Evolutionary conservation across 1,140 invertebrate species (phyloP), one percentile per base, ranked within the genome.

Genomic region (Trachymyrmex cornetzi): DNA sequence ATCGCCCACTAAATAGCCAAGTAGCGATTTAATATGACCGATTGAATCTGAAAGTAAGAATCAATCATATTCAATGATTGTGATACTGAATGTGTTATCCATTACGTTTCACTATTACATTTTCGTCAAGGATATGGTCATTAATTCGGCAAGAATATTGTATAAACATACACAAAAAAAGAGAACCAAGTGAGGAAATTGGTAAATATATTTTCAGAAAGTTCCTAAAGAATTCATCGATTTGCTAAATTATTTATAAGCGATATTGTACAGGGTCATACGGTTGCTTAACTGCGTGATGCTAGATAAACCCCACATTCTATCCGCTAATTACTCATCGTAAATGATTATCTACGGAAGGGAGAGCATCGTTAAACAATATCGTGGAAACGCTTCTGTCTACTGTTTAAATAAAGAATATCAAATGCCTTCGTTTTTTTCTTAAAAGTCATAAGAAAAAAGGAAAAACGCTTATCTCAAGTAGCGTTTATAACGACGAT

Each of bases 281-380:
- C 22, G 48, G 16, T 55, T 69, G 16, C 79, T 38, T 30, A 55
- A 38, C 22, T n/a, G 4, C 44, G 3, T 19, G 34, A 82, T 27
- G n/a, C 3, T 24, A 75, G 72, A 75, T 74, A 61, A 82, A 53
- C n/a, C 16, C 14, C 22, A 34, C 22, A 12, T n/a, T 69, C 64
- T 69, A 38, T 57, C 30, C 48, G 55, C 14, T 75, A 84, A 75
- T 84, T 74, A 74, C 55, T 75, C 27, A 61, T 84, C 19, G 24
- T 50, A 30, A 61, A 75, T 61, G 55, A 75, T 82, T 61, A 74
- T 50, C 72, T 48, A 48, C 19, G 24, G n/a, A 16, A 57, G 38
- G 7, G 24, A 61, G 4, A 75, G n/a, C n/a, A 59, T 12, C 27
- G 53, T 74, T 61, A 27, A 6, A 1, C 16, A 55, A 57, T 27